A percentile compares a stretch with the other conserved stretches of the same genome.
These are phyloP conservation scores for Drosophila siamana DNA, from an alignment of 2,888 invertebrate genomes.

Conservation along the genomic window DNA sequence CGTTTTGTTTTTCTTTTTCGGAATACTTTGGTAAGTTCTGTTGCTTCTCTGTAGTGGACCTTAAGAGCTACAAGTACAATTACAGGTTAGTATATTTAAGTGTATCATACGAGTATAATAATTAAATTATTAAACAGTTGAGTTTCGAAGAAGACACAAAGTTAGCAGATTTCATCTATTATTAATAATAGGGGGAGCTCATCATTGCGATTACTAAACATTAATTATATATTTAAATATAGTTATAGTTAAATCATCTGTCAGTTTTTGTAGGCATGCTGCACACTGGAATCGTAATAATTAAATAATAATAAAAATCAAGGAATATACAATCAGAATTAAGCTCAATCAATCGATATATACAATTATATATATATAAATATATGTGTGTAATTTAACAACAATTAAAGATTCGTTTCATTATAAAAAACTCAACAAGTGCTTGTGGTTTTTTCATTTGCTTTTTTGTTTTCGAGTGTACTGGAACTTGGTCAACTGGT, in stretches of 20 bases:
- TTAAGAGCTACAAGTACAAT: constrained; percentile 42
- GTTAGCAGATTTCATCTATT: constrained; percentile 73
- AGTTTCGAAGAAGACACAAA: constrained; percentile 68
- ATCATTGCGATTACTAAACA: constrained; percentile 46
- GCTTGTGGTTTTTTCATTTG: neutral
- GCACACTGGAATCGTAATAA: constrained; percentile 41
- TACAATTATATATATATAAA: constrained; percentile 39
- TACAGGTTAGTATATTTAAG: constrained; percentile 28
- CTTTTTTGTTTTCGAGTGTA: constrained; percentile 32
- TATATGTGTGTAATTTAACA: constrained; percentile 46
- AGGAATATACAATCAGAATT: constrained; percentile 43
- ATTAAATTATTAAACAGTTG: constrained; percentile 52
- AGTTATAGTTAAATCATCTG: constrained; percentile 11
- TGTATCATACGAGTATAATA: constrained; percentile 42
- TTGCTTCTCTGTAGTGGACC: constrained; percentile 50
- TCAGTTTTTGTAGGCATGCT: constrained; percentile 29
- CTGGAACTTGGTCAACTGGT: constrained; percentile 42
- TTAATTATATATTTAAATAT: constrained; percentile 28
- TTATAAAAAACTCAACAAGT: constrained; percentile 44
- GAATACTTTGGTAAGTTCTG: constrained; percentile 77
- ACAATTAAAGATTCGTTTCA: constrained; percentile 39
- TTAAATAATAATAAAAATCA: constrained; percentile 30
- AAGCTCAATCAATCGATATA: constrained; percentile 31
- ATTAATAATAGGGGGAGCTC: constrained; percentile 45
- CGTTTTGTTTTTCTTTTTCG: constrained; percentile 23